Evolutionary conservation across 2,113 vertebrate genomes (phyloP).

Genomic region (Chaetodon trifascialis): DNA sequence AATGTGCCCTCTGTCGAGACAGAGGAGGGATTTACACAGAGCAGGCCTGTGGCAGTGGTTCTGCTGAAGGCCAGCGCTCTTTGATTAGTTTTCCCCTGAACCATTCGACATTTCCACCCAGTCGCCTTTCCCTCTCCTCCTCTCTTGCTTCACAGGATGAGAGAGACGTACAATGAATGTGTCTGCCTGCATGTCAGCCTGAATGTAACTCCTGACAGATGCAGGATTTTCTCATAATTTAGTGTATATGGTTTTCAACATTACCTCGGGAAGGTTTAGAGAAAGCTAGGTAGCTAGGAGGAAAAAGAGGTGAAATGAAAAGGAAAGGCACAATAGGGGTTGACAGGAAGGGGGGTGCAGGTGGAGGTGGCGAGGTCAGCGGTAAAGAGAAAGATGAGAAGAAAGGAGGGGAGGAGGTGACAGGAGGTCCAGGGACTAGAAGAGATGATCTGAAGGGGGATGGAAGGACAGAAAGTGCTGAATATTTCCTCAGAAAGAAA

Average conservation of each 20-base stretch:
- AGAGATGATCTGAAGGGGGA: conserved; percentile 21
- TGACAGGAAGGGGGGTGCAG: not conserved
- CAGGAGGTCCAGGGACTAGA: not conserved
- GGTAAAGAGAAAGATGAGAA: conserved; percentile 12
- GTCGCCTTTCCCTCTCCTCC: conserved; percentile 28
- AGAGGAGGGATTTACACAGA: conserved; percentile 66
- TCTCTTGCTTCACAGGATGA: conserved; percentile 16
- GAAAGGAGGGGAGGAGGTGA: conserved; percentile 23
- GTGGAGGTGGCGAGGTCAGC: conserved; percentile 33
- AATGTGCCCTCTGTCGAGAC: conserved; percentile 69
- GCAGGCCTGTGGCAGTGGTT: conserved; percentile 65
- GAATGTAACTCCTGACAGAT: conserved; percentile 41
- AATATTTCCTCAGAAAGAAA: conserved; percentile 24
- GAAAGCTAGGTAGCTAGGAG: not conserved
- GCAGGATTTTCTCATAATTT: conserved; percentile 9
- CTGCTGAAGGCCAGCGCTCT: conserved; percentile 63
- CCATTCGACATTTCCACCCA: conserved; percentile 64
- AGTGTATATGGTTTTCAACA: conserved; percentile 31
- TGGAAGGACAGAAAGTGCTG: not conserved
- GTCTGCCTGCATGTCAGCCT: conserved; percentile 5
- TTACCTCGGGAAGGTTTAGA: conserved; percentile 12
- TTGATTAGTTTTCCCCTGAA: conserved; percentile 71
- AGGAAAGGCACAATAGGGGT: not conserved
- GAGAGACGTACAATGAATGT: conserved; percentile 41
- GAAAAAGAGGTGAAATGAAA: conserved; percentile 14